Conservation (phyloP, 1,140 invertebrate genomes). For the Apolygus lucorum region DNA sequence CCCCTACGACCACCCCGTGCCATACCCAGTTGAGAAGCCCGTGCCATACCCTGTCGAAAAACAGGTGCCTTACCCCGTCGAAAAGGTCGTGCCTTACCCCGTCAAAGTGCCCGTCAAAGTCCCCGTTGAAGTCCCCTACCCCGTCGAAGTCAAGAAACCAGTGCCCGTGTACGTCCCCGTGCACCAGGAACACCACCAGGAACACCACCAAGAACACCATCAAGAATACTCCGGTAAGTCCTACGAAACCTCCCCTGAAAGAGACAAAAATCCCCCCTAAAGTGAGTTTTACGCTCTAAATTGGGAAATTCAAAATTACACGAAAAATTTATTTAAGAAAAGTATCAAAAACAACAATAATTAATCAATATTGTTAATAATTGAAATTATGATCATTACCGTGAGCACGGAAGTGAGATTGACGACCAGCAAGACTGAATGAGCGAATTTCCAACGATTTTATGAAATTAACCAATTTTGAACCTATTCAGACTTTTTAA, state of each 20-base stretch:
- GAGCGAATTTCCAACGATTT: too few relatives aligned
- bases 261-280: too few relatives aligned
- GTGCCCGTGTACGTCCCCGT: slow-evolving; percentile 31
- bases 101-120: slow-evolving; percentile 52
- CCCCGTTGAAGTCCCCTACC: slow-evolving; percentile 34
- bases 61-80: slow-evolving; percentile 47
- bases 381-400: too few relatives aligned
- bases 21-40: slow-evolving; percentile 47
- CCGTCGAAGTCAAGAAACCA: slow-evolving; percentile 29
- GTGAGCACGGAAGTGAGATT: too few relatives aligned
- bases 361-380: too few relatives aligned
- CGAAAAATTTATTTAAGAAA: too few relatives aligned
- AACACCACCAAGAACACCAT: background rate
- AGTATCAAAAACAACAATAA: too few relatives aligned
- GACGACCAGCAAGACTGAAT: too few relatives aligned
- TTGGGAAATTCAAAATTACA: too few relatives aligned
- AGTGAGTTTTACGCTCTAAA: too few relatives aligned
- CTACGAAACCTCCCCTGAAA: background rate
- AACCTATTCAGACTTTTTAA: too few relatives aligned
- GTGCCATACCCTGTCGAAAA: slow-evolving; percentile 51
- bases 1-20: slow-evolving; percentile 49
- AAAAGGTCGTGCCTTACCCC: slow-evolving; percentile 34
- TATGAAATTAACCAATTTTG: too few relatives aligned
- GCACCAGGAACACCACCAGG: slow-evolving; percentile 28
- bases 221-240: slow-evolving; percentile 6